Conservation (phyloP, 2,888 invertebrate genomes). For the Tetranychus piercei region DNA sequence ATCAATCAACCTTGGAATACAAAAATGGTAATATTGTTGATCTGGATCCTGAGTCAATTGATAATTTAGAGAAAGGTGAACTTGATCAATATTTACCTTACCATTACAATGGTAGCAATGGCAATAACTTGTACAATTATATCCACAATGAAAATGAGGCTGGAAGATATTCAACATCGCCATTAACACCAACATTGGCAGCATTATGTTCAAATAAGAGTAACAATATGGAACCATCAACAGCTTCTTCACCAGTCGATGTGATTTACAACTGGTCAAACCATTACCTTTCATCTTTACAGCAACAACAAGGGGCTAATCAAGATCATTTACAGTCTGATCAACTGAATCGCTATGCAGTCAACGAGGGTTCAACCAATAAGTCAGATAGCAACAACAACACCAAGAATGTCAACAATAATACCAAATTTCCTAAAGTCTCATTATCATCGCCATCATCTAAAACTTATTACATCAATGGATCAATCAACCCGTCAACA, state of each 20-base stretch:
- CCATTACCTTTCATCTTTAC: conserved; percentile 4
- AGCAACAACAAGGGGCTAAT: not conserved
- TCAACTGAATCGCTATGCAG: too few species aligned
- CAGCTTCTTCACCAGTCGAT: not conserved
- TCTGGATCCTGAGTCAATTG: not conserved
- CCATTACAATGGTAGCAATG: not conserved
- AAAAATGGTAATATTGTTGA: not conserved
- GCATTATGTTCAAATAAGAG: not conserved
- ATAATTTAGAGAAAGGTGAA: not conserved
- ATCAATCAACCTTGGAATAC: not conserved
- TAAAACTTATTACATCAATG: too few species aligned
- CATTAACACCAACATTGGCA: too few species aligned
- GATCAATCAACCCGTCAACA: not conserved
- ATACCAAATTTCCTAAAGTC: too few species aligned
- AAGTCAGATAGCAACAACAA: too few species aligned
- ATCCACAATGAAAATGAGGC: not conserved
- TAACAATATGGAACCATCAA: not conserved
- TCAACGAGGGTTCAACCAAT: too few species aligned
- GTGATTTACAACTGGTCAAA: not conserved
- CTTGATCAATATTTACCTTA: conserved; percentile 1
- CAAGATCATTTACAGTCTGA: too few species aligned
- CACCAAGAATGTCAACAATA: too few species aligned
- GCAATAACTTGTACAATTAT: not conserved
- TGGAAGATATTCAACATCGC: not conserved
- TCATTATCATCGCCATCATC: too few species aligned